phyloP scores from a whole-genome alignment of 2,113 vertebrate species.

The Phoxinus phoxinus region DNA sequence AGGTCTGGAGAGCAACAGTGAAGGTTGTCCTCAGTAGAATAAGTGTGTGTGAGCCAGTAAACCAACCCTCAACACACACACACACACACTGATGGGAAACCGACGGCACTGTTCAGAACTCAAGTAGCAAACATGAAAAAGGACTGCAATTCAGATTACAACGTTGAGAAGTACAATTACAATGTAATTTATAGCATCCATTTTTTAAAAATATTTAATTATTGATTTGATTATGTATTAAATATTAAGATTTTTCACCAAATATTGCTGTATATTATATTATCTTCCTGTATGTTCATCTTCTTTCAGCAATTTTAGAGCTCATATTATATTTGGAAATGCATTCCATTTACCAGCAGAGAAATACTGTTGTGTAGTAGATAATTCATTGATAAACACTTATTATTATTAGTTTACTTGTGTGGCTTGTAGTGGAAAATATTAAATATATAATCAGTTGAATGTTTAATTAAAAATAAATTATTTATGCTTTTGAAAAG shows the following conservation, averaged over 20 bases:
- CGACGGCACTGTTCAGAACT: not conserved
- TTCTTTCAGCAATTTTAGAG: not conserved
- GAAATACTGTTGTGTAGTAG: not conserved
- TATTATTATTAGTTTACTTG: too few species aligned
- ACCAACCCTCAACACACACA: not conserved
- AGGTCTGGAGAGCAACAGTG: conserved; percentile 29
- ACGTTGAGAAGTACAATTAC: too few species aligned
- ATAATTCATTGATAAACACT: not conserved
- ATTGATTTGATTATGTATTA: not conserved
- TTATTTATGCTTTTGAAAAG: too few species aligned
- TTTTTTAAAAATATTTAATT: too few species aligned
- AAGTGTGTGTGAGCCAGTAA: not conserved
- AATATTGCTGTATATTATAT: not conserved
- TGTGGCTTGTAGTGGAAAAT: too few species aligned
- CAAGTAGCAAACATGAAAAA: not conserved
- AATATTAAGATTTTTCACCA: not conserved
- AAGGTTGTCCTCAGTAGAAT: conserved; percentile 3
- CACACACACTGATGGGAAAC: not conserved
- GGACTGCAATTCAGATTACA: too few species aligned
- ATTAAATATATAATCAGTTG: too few species aligned
- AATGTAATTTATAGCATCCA: too few species aligned
- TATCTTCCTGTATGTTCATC: not conserved
- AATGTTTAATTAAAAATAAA: too few species aligned
- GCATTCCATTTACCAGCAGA: not conserved
- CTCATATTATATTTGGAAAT: not conserved